Percentiles rank a stretch among this genome's conserved stretches.
phyloP scores from a whole-genome alignment of 2,113 vertebrate species.

The Neotragus pygmaeus region DNA sequence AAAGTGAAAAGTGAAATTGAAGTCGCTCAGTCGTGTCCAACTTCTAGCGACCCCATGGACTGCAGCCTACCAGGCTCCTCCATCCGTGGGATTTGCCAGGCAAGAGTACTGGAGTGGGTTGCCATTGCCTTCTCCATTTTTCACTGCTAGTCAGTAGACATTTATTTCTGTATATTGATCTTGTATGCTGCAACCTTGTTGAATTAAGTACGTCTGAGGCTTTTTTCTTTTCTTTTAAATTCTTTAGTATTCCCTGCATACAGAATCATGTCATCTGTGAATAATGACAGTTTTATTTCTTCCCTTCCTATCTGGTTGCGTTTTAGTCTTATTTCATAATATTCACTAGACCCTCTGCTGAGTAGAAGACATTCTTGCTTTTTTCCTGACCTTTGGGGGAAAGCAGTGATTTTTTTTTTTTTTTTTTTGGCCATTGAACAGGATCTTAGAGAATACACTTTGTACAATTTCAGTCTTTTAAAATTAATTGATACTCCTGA shows the following conservation, averaged over 20 bases:
- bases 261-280: not conserved
- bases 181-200: not conserved
- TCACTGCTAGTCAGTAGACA: not conserved
- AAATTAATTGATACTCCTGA: not conserved
- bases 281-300: not conserved
- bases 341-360: not conserved
- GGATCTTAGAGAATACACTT: not conserved
- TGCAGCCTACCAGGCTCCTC: too few species aligned
- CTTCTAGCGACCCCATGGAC: too few species aligned
- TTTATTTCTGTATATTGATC: not conserved
- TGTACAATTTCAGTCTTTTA: not conserved
- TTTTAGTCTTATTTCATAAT: not conserved
- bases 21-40: too few species aligned
- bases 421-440: not conserved
- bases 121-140: not conserved
- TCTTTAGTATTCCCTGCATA: not conserved
- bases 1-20: too few species aligned
- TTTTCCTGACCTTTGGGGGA: not conserved
- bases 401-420: not conserved
- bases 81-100: too few species aligned
- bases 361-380: not conserved
- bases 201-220: not conserved
- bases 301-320: not conserved
- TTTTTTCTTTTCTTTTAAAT: not conserved
- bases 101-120: too few species aligned